Conservation (phyloP, 2,888 invertebrate species). For the Saturnia japonica region DNA sequence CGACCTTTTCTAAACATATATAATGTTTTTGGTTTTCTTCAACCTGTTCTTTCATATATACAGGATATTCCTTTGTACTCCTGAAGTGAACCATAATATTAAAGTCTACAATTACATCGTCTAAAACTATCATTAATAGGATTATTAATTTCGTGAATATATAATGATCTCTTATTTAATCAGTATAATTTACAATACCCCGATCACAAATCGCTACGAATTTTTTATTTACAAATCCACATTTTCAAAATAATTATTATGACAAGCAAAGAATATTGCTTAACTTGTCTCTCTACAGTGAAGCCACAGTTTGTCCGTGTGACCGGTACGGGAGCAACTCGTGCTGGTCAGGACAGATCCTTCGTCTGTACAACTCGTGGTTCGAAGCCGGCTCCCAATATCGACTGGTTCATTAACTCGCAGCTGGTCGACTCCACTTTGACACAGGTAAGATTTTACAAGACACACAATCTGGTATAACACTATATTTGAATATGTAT, state of each 20-base stretch:
- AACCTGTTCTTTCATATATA: too few relatives aligned
- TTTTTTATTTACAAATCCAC: too few relatives aligned
- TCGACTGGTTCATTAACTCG: constrained; percentile 89
- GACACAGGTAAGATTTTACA: constrained; percentile 56
- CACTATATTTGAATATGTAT: too few relatives aligned
- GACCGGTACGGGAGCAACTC: constrained; percentile 86
- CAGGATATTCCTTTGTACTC: neutral
- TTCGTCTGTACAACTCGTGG: constrained; percentile 91
- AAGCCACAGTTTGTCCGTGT: constrained; percentile 89
- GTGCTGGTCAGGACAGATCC: constrained; percentile 87
- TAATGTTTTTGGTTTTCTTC: too few relatives aligned
- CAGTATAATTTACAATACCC: neutral
- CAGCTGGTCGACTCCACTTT: constrained; percentile 70
- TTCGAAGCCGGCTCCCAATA: constrained; percentile 91
- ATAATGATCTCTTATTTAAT: neutral
- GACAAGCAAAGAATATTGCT: neutral
- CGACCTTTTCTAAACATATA: too few relatives aligned
- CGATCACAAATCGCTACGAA: too few relatives aligned
- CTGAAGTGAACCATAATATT: neutral
- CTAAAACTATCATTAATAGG: too few relatives aligned
- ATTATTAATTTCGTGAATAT: neutral
- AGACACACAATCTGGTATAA: too few relatives aligned
- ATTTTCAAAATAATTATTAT: neutral
- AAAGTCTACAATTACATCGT: neutral
- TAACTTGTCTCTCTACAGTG: constrained; percentile 76